Base-by-base conservation (phyloP, 2,888 invertebrate genomes). In the Dusona sp. region DNA sequence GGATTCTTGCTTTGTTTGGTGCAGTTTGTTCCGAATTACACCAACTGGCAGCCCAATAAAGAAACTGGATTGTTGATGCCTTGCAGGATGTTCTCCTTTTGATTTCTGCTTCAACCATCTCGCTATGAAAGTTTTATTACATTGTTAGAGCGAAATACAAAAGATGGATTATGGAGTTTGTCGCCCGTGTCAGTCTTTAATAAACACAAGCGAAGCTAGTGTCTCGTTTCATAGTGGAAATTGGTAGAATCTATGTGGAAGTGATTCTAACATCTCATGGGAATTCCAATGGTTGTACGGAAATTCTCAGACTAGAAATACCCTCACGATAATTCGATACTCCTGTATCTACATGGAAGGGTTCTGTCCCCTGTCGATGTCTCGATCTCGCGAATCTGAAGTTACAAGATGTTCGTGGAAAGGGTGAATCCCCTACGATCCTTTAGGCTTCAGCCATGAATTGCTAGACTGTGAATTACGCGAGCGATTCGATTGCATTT, bases 401-500 rank as follows among this genome's bases (percentile, higher is more conserved):
- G 82, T 85, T 85, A 82, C 78, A 82, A 82, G 81, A 81, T 61
- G 51, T 61, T 78, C 36, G 48, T 16, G 77, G 72, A 38, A 67
- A 77, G 82, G 78, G 78, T 22, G 75, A 29, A 73, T 61, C 85
- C 81, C 84, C 67, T 38, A 57, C 81, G 81, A 80, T 54, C 75
- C 84, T 84, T 75, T 38, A 45, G 36, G 38, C 51, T 45, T 36
- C 29, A 25, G 36, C 73, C 42, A 61, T 73, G 81, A 85, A 85
- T 85, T 73, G 81, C 85, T 81, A 85, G 85, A 85, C 85, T 36
- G 57, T 61, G 81, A 85, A 78, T 82, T 74, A 82, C 82, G 85
- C 81, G 57, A 82, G 67, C 82, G 57, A 85, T 85, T 82, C 78
- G 61, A 74, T 48, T 38, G 81, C 48, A 68, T 68, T 29, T 65